A percentile compares a stretch with the other conserved stretches of the same genome.
Evolutionary conservation across 2,797 vertebrate genomes (phyloP).

Genomic region (Sebastes minor): DNA sequence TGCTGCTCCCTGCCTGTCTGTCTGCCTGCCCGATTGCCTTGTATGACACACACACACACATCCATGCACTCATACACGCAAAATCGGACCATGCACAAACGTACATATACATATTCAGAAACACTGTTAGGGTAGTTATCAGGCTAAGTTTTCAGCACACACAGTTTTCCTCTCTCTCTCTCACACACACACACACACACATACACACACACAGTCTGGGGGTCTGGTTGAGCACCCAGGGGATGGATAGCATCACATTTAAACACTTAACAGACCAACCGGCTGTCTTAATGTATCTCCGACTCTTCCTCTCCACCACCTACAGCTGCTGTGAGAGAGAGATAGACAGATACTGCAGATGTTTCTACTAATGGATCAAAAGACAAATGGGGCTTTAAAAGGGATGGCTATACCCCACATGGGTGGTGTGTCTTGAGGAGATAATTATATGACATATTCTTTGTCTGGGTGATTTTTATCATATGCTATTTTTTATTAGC

Average conservation of each 20-base stretch:
- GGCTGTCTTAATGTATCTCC: constrained; percentile 82
- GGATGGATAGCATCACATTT: constrained; percentile 83
- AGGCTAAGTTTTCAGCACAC: not conserved
- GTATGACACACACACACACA: constrained; percentile 5
- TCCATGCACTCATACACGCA: not conserved
- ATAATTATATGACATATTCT: constrained; percentile 82
- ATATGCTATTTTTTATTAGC: constrained; percentile 67
- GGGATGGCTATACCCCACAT: constrained; percentile 45
- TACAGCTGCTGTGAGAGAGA: constrained; percentile 74
- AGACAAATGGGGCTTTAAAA: constrained; percentile 81
- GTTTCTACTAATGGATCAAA: constrained; percentile 84
- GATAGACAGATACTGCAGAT: constrained; percentile 77
- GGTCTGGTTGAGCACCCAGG: constrained; percentile 46
- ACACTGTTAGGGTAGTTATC: not conserved
- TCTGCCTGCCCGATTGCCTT: constrained; percentile 59
- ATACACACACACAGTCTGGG: constrained; percentile 2
- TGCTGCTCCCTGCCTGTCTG: constrained; percentile 51
- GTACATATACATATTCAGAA: not conserved
- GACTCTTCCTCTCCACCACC: constrained; percentile 51
- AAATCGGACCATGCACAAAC: not conserved
- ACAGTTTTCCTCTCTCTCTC: not conserved
- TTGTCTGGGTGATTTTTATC: constrained; percentile 80
- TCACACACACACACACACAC: not conserved
- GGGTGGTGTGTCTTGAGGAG: constrained; percentile 82
- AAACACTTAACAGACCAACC: constrained; percentile 81